Percentiles rank a stretch among this genome's conserved stretches.
phyloP scores from a whole-genome alignment of 2,888 invertebrate species.

The Cerceris ruficornis region DNA sequence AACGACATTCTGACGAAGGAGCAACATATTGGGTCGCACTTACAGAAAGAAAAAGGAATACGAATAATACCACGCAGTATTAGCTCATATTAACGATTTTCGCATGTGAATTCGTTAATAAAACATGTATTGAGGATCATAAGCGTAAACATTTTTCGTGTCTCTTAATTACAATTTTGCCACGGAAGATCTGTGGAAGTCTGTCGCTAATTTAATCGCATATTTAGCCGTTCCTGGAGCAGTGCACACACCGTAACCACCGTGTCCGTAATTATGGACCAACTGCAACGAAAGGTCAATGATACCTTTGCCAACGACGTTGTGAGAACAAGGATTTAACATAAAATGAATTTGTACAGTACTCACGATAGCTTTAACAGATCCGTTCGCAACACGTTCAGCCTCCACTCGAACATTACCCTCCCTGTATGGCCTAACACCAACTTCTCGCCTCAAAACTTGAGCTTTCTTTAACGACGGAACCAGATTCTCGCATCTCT shows the following conservation, averaged over 20 bases:
- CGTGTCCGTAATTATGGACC: conserved; percentile 97
- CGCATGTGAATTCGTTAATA: conserved; percentile 64
- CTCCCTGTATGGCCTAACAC: conserved; percentile 91
- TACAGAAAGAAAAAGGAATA: conserved; percentile 15
- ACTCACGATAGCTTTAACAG: conserved; percentile 66
- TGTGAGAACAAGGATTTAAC: not conserved
- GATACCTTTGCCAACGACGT: not conserved
- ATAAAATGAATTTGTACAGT: conserved; percentile 3
- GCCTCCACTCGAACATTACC: conserved; percentile 88
- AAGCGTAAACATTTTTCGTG: not conserved
- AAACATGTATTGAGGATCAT: conserved; percentile 43
- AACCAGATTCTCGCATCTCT: conserved; percentile 89
- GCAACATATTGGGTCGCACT: conserved; percentile 22
- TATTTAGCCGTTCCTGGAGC: conserved; percentile 93
- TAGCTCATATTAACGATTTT: conserved; percentile 66
- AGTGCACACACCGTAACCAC: conserved; percentile 95
- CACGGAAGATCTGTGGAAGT: conserved; percentile 80
- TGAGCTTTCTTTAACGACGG: conserved; percentile 85
- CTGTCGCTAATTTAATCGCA: conserved; percentile 87
- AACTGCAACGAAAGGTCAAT: conserved; percentile 77
- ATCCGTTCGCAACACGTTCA: conserved; percentile 80
- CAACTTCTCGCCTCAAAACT: conserved; percentile 79
- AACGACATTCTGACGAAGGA: conserved; percentile 6
- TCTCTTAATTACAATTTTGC: conserved; percentile 59
- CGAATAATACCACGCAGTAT: conserved; percentile 67